phyloP scores from a whole-genome alignment of 2,797 vertebrate species.

The Emys orbicularis region DNA sequence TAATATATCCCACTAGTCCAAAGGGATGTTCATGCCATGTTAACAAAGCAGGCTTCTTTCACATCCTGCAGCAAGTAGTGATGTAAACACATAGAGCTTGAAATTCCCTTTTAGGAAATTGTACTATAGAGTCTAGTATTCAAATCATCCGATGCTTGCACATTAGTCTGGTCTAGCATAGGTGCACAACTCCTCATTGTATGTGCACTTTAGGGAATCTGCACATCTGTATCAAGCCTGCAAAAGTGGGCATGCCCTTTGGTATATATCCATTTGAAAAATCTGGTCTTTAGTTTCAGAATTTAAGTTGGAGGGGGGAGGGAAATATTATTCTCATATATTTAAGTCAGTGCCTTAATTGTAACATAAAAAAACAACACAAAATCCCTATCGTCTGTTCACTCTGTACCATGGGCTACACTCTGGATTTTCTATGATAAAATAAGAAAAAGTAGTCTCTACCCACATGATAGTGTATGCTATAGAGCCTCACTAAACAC shows the following conservation, averaged over 20 bases:
- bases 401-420: background rate
- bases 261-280: background rate
- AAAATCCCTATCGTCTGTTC: background rate
- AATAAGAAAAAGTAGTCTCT: background rate
- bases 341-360: background rate
- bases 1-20: background rate
- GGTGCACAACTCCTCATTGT: background rate
- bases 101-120: background rate
- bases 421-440: background rate
- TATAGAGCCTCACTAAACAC: background rate
- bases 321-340: background rate
- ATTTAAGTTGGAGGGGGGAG: background rate
- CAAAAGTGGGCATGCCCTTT: background rate
- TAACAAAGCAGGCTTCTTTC: background rate
- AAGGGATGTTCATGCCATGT: background rate
- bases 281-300: background rate
- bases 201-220: background rate
- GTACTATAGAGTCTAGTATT: background rate
- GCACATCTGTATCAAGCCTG: background rate
- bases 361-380: background rate
- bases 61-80: background rate
- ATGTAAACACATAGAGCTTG: background rate
- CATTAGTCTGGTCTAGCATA: background rate
- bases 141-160: background rate
- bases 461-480: background rate